Conservation (phyloP, 2,797 vertebrate species). For the Cyclura pinguis region DNA sequence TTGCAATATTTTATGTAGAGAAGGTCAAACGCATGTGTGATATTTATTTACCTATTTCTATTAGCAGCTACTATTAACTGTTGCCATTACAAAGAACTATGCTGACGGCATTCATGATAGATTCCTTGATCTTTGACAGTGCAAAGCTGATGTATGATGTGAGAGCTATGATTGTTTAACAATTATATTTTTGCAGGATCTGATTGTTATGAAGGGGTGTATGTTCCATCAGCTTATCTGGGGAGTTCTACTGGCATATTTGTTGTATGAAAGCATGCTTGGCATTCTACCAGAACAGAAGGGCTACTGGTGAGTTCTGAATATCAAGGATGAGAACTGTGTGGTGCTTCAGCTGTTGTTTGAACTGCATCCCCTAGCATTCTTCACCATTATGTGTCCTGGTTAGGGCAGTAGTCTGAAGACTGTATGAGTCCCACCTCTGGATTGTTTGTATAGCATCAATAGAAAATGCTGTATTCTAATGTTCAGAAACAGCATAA, state of each 20-base stretch:
- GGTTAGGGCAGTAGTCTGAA: no score
- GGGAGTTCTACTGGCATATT: neutral
- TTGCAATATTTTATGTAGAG: slow-evolving; percentile 5
- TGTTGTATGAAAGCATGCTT: neutral
- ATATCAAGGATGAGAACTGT: neutral
- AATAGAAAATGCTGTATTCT: neutral
- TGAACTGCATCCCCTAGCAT: no score
- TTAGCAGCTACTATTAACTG: neutral
- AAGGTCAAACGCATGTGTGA: slow-evolving; percentile 11
- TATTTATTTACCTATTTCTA: slow-evolving; percentile 17
- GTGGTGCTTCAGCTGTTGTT: no score
- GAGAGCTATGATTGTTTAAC: neutral
- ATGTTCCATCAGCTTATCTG: neutral
- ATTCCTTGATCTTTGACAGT: neutral
- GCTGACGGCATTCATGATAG: neutral
- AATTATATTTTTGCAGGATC: neutral
- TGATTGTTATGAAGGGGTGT: neutral
- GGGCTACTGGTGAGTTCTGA: neutral
- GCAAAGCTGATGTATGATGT: neutral
- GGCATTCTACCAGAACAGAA: no score
- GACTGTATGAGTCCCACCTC: no score
- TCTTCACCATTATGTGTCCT: no score
- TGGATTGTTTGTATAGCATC: neutral
- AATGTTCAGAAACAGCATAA: slow-evolving; percentile 1
- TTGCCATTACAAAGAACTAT: neutral